Evolutionary conservation across 2,888 invertebrate species (phyloP), one percentile per base, ranked within the genome.

Genomic region (Callyntrura guangdongensis): DNA sequence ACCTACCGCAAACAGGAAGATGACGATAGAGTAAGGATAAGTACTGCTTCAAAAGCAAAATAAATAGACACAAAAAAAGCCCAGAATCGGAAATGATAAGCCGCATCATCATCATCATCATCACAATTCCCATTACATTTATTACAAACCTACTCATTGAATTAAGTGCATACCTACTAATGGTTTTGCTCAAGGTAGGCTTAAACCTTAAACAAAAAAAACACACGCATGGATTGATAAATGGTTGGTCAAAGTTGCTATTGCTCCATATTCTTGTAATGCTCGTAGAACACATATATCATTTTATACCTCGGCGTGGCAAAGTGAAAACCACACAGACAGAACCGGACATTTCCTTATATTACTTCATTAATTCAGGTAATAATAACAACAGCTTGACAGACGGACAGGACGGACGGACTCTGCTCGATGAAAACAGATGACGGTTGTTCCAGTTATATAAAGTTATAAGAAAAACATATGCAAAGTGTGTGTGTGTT

Each of bases 1-100:
- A 89, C 89, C 89, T 89, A 89, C 89, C 89, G 89, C 89, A 59
- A 84, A 89, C 89, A 89, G 89, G 85, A 89, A 89, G 89, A 89
- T 85, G 84, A 27, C 47, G 59, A 87, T 61, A 56, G 53, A 4
- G n/a, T n/a, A n/a, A n/a, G n/a, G 64, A 11, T 9, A 64, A 36
- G 36, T 36, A 36, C 36, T 6, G 36, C 36, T 36, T 36, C 6
- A 36, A 36, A 36, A 36, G 36, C 36, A 36, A 36, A 36, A 11
- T 9, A 9, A 11, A 20, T 81, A 77, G 86, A 86, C 47, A 61
- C 11, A 45, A 56, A 74, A 69, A 72, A 67, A 36, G 36, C 6
- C 6, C 36, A 36, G 36, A 36, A 67, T 36, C 36, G 36, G 14
- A 53, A 53, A 17, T 22, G 8, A 64, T 17, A 64, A 64, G 22